Conservation (phyloP, 2,113 vertebrate genomes). For the Gracilinanus agilis region DNA sequence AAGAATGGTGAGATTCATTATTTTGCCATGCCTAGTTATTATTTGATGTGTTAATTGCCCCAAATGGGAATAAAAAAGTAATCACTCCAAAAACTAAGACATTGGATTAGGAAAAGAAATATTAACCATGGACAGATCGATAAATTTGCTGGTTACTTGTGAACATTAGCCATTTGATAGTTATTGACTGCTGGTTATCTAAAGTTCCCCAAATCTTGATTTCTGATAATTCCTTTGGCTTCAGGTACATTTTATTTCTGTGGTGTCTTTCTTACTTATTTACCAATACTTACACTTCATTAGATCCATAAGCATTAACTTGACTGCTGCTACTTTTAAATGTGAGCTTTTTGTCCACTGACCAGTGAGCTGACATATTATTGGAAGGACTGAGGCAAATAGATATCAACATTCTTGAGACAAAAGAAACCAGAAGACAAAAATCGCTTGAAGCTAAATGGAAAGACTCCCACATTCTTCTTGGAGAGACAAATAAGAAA, state of each 20-base stretch:
- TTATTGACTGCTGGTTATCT: neutral
- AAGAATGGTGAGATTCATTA: neutral
- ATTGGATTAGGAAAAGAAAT: neutral
- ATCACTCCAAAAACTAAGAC: neutral
- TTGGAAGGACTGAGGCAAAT: neutral
- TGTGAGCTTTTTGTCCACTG: neutral
- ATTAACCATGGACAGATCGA: neutral
- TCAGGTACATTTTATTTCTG: neutral
- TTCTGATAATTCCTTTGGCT: neutral
- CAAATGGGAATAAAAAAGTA: neutral
- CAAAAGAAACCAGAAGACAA: neutral
- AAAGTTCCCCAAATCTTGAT: neutral
- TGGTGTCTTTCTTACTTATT: neutral
- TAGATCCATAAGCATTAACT: neutral
- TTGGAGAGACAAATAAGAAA: neutral
- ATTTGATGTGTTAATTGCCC: neutral
- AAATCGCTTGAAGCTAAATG: neutral
- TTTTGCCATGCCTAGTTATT: neutral
- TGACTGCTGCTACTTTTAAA: neutral
- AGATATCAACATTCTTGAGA: neutral
- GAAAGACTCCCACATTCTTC: neutral
- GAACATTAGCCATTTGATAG: neutral
- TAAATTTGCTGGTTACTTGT: neutral
- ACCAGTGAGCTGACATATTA: neutral
- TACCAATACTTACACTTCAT: neutral